These are phyloP conservation scores for Osmerus eperlanus DNA, from an alignment of 2,113 vertebrate species.

Conservation along the genomic window DNA sequence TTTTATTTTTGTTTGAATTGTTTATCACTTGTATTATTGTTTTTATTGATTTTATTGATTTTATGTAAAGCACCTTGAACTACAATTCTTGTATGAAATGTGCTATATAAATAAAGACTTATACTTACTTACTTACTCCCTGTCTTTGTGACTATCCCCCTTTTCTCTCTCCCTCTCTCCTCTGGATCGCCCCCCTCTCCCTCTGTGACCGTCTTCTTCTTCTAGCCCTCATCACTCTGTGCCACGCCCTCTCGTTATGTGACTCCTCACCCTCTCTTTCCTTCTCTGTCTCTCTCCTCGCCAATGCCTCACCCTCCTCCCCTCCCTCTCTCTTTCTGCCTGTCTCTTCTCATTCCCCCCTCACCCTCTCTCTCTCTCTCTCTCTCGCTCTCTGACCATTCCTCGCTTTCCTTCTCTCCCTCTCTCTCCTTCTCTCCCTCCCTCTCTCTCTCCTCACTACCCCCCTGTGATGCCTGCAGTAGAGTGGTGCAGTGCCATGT, in stretches of 20 bases:
- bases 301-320: not conserved
- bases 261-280: not conserved
- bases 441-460: not conserved
- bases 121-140: too few species aligned
- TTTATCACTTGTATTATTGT: too few species aligned
- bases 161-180: not conserved
- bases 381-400: not conserved
- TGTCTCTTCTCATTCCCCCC: not conserved
- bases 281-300: not conserved
- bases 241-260: too few species aligned
- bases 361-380: not conserved
- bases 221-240: not conserved
- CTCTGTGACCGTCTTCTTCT: not conserved
- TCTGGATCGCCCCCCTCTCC: not conserved
- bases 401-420: not conserved
- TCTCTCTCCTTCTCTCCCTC: not conserved
- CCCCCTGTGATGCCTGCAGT: too few species aligned
- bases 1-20: too few species aligned
- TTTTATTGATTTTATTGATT: too few species aligned
- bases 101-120: too few species aligned
- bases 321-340: not conserved
- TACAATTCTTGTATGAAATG: too few species aligned
- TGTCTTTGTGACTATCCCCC: not conserved
- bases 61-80: too few species aligned
- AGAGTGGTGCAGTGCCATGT: not conserved